Conservation (phyloP, 2,113 vertebrate genomes). For the Psilopsiagon aurifrons region DNA sequence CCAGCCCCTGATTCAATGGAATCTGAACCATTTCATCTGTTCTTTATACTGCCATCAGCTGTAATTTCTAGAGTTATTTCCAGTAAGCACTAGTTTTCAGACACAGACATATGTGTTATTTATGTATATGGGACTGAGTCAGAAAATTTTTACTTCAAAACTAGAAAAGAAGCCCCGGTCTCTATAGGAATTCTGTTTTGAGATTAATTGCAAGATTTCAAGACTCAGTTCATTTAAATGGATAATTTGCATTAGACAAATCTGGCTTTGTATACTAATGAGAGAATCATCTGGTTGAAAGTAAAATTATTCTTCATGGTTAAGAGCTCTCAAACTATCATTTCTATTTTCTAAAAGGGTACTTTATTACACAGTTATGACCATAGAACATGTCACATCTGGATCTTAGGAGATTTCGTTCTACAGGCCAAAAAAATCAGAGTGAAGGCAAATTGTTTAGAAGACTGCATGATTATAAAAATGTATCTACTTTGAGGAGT, state of each 20-base stretch:
- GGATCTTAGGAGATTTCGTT: background rate
- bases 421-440: background rate
- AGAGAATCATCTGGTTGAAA: background rate
- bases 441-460: background rate
- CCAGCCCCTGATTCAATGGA: background rate
- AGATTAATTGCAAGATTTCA: background rate
- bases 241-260: background rate
- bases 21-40: background rate
- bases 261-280: background rate
- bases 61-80: background rate
- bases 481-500: background rate
- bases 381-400: background rate
- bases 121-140: background rate
- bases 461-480: background rate
- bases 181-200: background rate
- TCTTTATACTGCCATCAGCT: background rate
- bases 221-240: background rate
- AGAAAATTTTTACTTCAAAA: background rate
- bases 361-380: background rate
- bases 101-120: background rate
- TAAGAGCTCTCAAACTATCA: background rate
- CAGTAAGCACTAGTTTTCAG: background rate
- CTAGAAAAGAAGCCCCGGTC: background rate
- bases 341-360: background rate
- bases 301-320: background rate